Conservation (phyloP, 1,140 invertebrate species). For the Heterodera schachtii region DNA sequence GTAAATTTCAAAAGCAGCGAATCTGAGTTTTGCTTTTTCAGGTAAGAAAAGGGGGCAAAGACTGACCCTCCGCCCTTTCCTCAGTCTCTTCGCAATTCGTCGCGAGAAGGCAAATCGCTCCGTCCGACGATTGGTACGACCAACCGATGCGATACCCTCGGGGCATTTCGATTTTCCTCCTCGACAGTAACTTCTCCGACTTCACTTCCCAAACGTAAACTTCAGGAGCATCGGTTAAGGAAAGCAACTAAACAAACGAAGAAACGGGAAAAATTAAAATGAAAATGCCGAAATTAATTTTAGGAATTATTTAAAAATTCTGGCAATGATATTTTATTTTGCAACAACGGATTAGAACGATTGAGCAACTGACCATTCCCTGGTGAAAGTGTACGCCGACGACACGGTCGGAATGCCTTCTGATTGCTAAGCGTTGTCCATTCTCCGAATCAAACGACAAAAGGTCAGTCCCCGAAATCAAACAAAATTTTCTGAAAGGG, state of each 20-base stretch:
- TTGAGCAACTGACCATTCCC: neutral
- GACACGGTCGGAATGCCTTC: neutral
- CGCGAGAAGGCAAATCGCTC: neutral
- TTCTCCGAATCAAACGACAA: neutral
- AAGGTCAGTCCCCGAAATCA: neutral
- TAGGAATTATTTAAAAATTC: no score
- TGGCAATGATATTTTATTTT: no score
- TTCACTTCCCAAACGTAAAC: neutral
- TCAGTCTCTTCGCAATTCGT: neutral
- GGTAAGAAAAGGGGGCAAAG: neutral
- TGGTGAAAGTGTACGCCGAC: neutral
- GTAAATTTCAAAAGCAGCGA: neutral
- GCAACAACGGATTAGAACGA: no score
- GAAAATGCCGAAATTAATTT: no score
- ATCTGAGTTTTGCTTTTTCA: neutral
- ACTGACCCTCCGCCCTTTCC: neutral
- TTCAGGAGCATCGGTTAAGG: neutral
- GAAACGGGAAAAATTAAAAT: neutral
- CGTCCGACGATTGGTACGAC: neutral
- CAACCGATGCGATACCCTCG: neutral
- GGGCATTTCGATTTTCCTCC: neutral
- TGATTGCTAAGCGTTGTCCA: neutral
- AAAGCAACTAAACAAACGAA: neutral
- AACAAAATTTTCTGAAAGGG: neutral
- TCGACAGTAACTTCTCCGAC: neutral